phyloP scores from a whole-genome alignment of 2,113 vertebrate species.

The Ptychochromis oligacanthus region DNA sequence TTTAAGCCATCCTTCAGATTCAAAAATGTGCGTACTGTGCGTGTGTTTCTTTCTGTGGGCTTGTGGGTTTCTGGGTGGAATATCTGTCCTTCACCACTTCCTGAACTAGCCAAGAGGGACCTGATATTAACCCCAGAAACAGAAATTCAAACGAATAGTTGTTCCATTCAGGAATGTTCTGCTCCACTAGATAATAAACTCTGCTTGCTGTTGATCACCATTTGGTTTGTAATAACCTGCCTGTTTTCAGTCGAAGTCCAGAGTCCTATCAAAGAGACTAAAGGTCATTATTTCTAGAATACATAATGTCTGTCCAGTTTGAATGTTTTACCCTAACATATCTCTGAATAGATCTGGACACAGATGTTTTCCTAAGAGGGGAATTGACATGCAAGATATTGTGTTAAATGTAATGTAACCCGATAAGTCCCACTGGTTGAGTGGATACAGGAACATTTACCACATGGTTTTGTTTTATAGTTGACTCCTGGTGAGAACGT shows the following conservation, averaged over 20 bases:
- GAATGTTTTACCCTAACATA: background rate
- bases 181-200: constrained; percentile 54
- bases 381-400: constrained; percentile 22
- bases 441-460: background rate
- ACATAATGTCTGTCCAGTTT: background rate
- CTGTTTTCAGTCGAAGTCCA: background rate
- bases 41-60: constrained; percentile 22
- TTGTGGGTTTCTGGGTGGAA: constrained; percentile 54
- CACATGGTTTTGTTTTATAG: constrained; percentile 24
- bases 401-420: constrained; percentile 17
- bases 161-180: constrained; percentile 35
- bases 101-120: constrained; percentile 59
- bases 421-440: constrained; percentile 10
- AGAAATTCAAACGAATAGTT: constrained; percentile 49
- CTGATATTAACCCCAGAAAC: constrained; percentile 46
- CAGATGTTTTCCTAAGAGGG: constrained; percentile 7
- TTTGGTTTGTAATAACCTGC: constrained; percentile 17
- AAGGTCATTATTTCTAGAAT: background rate
- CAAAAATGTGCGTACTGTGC: background rate
- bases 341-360: background rate
- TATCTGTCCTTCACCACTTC: constrained; percentile 68
- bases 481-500: background rate
- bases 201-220: constrained; percentile 9
- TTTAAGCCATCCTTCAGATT: background rate
- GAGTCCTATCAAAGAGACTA: background rate